Evolutionary conservation across 2,888 invertebrate species (phyloP).

Genomic region (Heliconius charithonia): DNA sequence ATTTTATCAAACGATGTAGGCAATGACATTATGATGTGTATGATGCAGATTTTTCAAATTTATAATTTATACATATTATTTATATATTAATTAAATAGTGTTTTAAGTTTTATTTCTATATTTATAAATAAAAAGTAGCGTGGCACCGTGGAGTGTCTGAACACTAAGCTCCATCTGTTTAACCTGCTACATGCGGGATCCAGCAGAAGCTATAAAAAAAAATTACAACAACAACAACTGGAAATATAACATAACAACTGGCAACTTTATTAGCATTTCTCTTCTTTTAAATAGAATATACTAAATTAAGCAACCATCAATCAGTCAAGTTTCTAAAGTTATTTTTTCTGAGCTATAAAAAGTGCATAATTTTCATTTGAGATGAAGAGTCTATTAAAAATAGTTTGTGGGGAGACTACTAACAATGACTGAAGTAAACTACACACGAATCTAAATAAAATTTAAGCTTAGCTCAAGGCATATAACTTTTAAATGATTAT

Average conservation of each 20-base stretch:
- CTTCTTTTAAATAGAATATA: neutral
- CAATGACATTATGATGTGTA: neutral
- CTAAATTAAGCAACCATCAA: neutral
- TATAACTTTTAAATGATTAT: neutral
- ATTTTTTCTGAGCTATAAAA: neutral
- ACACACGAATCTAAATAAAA: neutral
- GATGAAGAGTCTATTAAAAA: neutral
- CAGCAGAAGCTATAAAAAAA: too few species aligned
- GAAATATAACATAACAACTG: too few species aligned
- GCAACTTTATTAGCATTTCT: neutral
- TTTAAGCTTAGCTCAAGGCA: neutral
- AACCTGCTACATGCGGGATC: too few species aligned
- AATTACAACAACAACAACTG: too few species aligned
- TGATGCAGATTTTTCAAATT: too few species aligned
- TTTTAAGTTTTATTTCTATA: too few species aligned
- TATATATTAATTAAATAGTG: too few species aligned
- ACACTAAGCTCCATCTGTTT: too few species aligned
- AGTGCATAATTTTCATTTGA: neutral
- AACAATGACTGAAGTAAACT: neutral
- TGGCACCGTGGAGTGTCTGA: too few species aligned
- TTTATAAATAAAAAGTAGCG: too few species aligned
- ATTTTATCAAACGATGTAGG: neutral
- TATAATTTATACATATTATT: too few species aligned
- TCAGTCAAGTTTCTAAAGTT: neutral
- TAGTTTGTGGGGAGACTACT: conserved; percentile 2